Conservation (phyloP, 2,888 invertebrate genomes). For the Autographa gamma region DNA sequence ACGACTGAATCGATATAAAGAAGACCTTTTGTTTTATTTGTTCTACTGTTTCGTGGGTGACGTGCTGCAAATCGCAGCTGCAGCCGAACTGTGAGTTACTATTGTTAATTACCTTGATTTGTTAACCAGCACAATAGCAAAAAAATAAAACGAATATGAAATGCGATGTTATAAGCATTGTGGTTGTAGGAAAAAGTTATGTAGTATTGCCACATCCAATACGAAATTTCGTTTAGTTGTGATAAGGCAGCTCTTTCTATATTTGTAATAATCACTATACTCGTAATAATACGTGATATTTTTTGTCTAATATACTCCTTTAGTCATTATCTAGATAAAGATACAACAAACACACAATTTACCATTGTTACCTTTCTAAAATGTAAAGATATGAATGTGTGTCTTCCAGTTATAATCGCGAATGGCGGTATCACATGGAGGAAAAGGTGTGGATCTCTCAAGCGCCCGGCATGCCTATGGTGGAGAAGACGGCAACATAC, state of each 20-base stretch:
- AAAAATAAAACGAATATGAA: no score
- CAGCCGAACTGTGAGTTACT: conserved; percentile 96
- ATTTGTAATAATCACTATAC: background rate
- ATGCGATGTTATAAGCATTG: background rate
- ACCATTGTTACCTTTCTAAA: background rate
- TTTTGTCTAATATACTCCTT: background rate
- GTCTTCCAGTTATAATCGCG: conserved; percentile 96
- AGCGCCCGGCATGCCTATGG: conserved; percentile 97
- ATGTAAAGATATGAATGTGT: background rate
- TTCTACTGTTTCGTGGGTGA: conserved; percentile 99
- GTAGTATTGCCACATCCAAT: background rate
- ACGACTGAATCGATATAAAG: conserved; percentile 98
- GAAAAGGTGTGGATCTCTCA: conserved; percentile 99
- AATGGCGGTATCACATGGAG: conserved; percentile 99
- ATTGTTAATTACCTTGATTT: background rate
- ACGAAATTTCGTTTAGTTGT: background rate
- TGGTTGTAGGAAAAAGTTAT: background rate
- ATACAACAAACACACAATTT: background rate
- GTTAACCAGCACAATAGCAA: background rate
- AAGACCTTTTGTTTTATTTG: conserved; percentile 99
- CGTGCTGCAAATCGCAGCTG: conserved; percentile 98
- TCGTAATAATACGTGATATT: background rate
- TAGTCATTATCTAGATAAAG: background rate
- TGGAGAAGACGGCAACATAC: conserved; percentile 98
- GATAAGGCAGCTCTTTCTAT: background rate